Evolutionary conservation across 2,113 vertebrate genomes (phyloP).

Genomic region (Tautogolabrus adspersus): DNA sequence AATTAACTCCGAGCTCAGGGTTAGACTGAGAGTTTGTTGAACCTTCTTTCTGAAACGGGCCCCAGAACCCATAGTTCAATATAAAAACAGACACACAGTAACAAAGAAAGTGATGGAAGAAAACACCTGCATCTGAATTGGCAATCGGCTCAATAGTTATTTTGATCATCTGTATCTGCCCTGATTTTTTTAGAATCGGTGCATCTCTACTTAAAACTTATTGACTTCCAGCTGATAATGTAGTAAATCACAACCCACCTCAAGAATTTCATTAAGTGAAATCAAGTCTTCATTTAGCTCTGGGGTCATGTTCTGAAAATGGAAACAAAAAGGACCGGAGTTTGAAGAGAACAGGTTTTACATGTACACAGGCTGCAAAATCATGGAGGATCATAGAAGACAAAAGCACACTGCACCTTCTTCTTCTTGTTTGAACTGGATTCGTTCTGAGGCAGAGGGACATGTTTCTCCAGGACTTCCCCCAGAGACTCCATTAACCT

Average conservation of each 20-base stretch:
- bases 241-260: conserved; percentile 69
- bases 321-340: neutral
- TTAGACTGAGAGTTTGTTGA: too few relatives aligned
- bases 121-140: too few relatives aligned
- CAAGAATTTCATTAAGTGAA: conserved; percentile 82
- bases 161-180: too few relatives aligned
- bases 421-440: conserved; percentile 70
- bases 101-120: too few relatives aligned
- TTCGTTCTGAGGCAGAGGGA: conserved; percentile 70
- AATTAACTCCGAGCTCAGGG: too few relatives aligned
- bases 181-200: too few relatives aligned
- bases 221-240: neutral
- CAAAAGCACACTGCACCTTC: conserved; percentile 66
- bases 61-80: too few relatives aligned
- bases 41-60: too few relatives aligned
- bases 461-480: conserved; percentile 77
- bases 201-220: too few relatives aligned
- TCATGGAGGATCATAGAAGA: neutral
- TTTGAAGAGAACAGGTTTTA: neutral
- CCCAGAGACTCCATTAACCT: conserved; percentile 79
- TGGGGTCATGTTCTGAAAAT: conserved; percentile 52
- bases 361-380: neutral
- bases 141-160: too few relatives aligned
- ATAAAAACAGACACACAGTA: too few relatives aligned
- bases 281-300: conserved; percentile 62